Evolutionary conservation across 2,888 invertebrate genomes (phyloP), one percentile per base, ranked within the genome.

Genomic region (Melanchra persicariae): DNA sequence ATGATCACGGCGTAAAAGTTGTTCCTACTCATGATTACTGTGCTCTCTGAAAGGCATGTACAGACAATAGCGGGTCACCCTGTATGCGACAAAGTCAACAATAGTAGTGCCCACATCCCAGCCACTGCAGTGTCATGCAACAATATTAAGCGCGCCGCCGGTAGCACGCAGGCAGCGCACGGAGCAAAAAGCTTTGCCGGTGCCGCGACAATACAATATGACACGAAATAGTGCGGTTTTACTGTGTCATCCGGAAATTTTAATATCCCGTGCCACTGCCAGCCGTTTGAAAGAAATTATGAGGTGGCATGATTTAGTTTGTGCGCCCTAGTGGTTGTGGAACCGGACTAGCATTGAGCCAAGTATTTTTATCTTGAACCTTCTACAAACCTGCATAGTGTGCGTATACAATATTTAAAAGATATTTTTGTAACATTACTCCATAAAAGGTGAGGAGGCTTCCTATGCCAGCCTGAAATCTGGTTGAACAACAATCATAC

Each of bases 61-160:
- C 45, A 9, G 8, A 2, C 26, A 8, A n/a, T 2, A 30, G 10
- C 5, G 5, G 1, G 30, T 0, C 19, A n/a, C 9, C 1, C 4
- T 19, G 30, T 24, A 2, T 26, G 26, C 5, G 24, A 64, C 19
- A 3, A 45, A 26, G 6, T 37, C 19, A 19, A 19, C 26, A 43
- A 24, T 24, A 34, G 64, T 74, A 68, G 49, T 22, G 52, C 43
- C 22, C 15, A 22, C 2, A 12, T 15, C 2, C 10, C 45, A 45
- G 43, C n/a, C 30, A 24, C 17, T 82, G 83, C 81, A 69, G 51
- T 55, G 45, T 79, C 79, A 79, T 74, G 74, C 63, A 63, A 61
- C 65, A 64, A 57, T 74, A 81, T 71, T 82, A 79, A 74, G 54
- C 37, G 47, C 6, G 22, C 17, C 47, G 47, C 17, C 47, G 47